Conservation (phyloP, 2,797 vertebrate genomes). For the Pseudomugil tenellus region DNA sequence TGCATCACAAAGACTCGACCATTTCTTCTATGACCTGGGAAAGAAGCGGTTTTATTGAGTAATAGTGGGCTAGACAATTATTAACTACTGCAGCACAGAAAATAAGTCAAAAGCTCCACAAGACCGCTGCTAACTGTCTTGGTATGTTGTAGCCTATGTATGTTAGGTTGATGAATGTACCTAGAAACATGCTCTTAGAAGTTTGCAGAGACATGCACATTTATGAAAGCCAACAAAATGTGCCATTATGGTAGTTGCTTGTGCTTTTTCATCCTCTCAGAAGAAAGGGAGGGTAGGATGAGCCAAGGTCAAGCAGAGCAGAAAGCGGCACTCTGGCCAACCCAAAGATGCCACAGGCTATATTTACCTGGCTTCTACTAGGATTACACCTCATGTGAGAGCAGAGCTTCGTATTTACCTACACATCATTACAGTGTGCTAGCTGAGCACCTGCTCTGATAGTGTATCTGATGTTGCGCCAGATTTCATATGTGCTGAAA, state of each 20-base stretch:
- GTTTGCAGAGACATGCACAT: background rate
- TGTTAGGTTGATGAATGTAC: background rate
- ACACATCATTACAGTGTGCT: slow-evolving; percentile 41
- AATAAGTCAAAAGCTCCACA: background rate
- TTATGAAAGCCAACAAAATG: background rate
- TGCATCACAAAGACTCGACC: background rate
- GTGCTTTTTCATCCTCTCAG: slow-evolving; percentile 45
- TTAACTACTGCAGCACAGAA: slow-evolving; percentile 7
- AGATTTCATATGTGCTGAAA: slow-evolving; percentile 44
- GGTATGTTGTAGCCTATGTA: no score
- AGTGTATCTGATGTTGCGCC: slow-evolving; percentile 51
- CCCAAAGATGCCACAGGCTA: slow-evolving; percentile 68
- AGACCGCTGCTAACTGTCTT: background rate
- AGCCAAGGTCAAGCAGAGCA: slow-evolving; percentile 71
- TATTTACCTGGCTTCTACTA: slow-evolving; percentile 78
- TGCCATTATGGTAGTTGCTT: background rate
- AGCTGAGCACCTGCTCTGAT: slow-evolving; percentile 52
- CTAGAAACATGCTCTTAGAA: background rate
- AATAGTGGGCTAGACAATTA: slow-evolving; percentile 1
- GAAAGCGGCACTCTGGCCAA: slow-evolving; percentile 66
- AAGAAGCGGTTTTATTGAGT: slow-evolving; percentile 13
- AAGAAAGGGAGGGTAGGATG: slow-evolving; percentile 57
- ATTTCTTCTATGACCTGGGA: slow-evolving; percentile 4
- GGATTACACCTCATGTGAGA: slow-evolving; percentile 70
- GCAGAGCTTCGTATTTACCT: slow-evolving; percentile 47